Conservation (phyloP, 2,888 invertebrate species). For the Mesochorus sp. region DNA sequence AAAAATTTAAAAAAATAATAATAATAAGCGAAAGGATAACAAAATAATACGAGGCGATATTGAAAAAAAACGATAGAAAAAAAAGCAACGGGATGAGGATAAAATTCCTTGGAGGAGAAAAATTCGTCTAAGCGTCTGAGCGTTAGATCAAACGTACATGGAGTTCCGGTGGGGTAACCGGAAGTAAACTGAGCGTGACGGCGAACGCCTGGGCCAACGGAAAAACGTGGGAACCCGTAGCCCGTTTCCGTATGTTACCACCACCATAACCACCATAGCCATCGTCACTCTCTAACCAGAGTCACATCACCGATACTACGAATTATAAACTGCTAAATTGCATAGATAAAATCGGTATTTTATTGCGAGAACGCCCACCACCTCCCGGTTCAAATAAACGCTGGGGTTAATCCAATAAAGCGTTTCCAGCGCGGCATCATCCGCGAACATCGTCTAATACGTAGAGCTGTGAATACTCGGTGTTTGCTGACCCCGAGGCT, state of each 20-base stretch:
- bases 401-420: constrained; percentile 42
- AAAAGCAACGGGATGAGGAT: neutral
- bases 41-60: neutral
- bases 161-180: constrained; percentile 80
- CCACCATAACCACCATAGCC: no score
- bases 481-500: neutral
- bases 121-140: constrained; percentile 32
- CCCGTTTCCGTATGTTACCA: constrained; percentile 23
- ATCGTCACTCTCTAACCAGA: no score
- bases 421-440: constrained; percentile 14
- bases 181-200: constrained; percentile 78
- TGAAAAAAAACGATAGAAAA: neutral
- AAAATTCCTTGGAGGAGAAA: constrained; percentile 6
- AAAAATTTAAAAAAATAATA: neutral
- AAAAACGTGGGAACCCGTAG: constrained; percentile 81
- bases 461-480: neutral
- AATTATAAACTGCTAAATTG: neutral
- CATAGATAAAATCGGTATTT: no score
- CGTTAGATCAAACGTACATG: constrained; percentile 73
- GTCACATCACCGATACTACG: neutral
- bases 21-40: neutral
- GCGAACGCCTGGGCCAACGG: constrained; percentile 73
- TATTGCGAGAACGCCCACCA: constrained; percentile 6
- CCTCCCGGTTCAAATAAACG: constrained; percentile 24
- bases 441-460: constrained; percentile 15